Conservation (phyloP, 2,797 vertebrate species). For the Sebastes wilsoni region DNA sequence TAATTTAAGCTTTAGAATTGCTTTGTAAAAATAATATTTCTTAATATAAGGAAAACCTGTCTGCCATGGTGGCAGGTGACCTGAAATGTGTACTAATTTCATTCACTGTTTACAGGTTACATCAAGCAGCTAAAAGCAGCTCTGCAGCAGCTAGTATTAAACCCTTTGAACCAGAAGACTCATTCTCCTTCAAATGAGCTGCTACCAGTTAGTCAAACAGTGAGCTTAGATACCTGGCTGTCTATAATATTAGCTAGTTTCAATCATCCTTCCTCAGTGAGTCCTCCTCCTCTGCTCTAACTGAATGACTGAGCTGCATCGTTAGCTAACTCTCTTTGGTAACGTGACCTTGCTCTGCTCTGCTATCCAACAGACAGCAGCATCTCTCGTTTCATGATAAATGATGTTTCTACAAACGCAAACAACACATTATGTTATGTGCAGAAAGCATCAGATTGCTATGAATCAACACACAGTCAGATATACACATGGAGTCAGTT, state of each 20-base stretch:
- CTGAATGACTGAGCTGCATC: neutral
- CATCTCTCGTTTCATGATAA: neutral
- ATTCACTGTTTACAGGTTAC: neutral
- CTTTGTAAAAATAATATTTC: no score
- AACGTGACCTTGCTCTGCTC: slow-evolving; percentile 81
- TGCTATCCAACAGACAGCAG: slow-evolving; percentile 25
- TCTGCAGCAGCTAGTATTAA: neutral
- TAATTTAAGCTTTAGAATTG: no score
- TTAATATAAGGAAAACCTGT: no score
- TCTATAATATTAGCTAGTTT: neutral
- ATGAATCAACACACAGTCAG: fast-evolving
- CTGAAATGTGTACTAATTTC: no score
- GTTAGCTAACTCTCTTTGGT: slow-evolving; percentile 49
- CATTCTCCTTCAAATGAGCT: neutral
- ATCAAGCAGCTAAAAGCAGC: neutral
- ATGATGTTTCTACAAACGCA: neutral
- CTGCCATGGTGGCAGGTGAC: no score
- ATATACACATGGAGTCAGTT: neutral
- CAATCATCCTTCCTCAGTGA: neutral
- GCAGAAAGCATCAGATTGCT: fast-evolving
- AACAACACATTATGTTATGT: fast-evolving
- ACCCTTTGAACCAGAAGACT: neutral
- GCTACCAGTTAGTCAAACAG: neutral
- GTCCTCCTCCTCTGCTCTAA: neutral
- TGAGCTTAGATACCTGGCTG: fast-evolving